Base-by-base conservation (phyloP, 2,888 invertebrate species). In the Rotaria magnacalcarata region DNA sequence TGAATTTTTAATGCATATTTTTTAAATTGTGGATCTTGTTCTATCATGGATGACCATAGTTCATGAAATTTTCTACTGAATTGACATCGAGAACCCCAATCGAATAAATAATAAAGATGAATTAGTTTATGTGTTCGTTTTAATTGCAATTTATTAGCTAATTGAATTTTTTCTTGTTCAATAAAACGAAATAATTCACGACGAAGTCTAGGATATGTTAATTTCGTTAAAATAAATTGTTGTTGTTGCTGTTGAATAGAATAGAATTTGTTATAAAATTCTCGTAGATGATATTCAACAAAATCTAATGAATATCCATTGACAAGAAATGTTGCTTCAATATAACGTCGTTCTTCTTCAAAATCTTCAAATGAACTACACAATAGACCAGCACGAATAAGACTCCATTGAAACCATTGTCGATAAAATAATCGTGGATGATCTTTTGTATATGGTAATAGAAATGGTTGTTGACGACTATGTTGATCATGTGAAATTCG, bases 291-390 rank as follows among this genome's bases (percentile, higher is more conserved):
- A 80, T 43, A 80, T 47, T 80, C 10, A 34, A 80, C 80, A 47
- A 80, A 80, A n/a, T 47, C 47, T 10, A 47, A n/a, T 7, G 80
- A 43, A 80, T 80, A 80, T 47, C 80, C 80, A 80, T 80, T 43
- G n/a, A 47, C 47, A 4, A 67, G 6, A 67, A 34, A 19, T 0
- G 34, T 5, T 34, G 34, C 14, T 67, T 67, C 67, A 1, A 67
- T 2, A 27, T 34, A 14, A 2, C 16, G 2, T 2, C 19, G 67
- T 34, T 67, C 67, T 16, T 67, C 67, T 27, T 67, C 34, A 7
- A 67, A 67, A 67, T 67, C 67, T 16, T 67, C 67, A 8, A 34
- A 19, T 14, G 34, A 34, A 67, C 14, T 19, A 34, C 67, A 34
- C 16, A 4, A 67, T 67, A 34, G 67, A 67, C 14, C 67, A 19